A percentile compares a stretch with the other conserved stretches of the same genome.
These are phyloP conservation scores for Bombycilla garrulus DNA, from an alignment of 2,113 vertebrate genomes.

Conservation along the genomic window DNA sequence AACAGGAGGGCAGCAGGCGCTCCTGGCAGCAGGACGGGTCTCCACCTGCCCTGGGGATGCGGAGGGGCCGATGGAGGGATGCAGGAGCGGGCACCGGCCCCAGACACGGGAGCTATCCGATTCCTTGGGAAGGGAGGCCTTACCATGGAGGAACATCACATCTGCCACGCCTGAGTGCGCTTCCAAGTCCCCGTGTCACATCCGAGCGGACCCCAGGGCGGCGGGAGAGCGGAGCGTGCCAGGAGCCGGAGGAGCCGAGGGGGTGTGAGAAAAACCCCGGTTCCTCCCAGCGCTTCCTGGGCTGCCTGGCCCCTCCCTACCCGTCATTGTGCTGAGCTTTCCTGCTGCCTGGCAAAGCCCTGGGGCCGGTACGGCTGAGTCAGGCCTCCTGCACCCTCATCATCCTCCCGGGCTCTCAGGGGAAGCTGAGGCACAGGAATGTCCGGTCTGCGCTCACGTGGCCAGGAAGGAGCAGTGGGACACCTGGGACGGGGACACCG, in stretches of 20 bases:
- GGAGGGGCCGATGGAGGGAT: not conserved
- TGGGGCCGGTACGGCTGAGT: constrained; percentile 34
- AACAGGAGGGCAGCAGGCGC: not conserved
- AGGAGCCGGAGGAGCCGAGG: not conserved
- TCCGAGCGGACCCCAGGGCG: not conserved
- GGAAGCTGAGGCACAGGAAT: constrained; percentile 41
- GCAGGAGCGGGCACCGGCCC: not conserved
- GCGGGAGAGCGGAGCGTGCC: not conserved
- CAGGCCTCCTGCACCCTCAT: constrained; percentile 39
- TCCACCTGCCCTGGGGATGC: not conserved
- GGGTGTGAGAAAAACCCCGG: constrained; percentile 15
- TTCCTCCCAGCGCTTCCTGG: constrained; percentile 47
- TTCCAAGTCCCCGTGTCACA: not conserved
- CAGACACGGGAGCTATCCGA: not conserved
- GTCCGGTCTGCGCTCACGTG: not conserved
- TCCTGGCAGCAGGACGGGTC: not conserved
- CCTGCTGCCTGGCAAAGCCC: constrained; percentile 12
- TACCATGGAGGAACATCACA: constrained; percentile 10
- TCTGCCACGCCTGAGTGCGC: not conserved
- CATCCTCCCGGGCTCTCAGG: constrained; percentile 4
- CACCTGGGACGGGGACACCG: not conserved
- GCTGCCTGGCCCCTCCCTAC: constrained; percentile 47
- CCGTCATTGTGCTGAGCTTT: constrained; percentile 10
- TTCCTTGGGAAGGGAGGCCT: not conserved
- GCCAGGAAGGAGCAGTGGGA: not conserved